Base-by-base conservation (phyloP, 2,888 invertebrate genomes). In the Chymomyza fuscimana region DNA sequence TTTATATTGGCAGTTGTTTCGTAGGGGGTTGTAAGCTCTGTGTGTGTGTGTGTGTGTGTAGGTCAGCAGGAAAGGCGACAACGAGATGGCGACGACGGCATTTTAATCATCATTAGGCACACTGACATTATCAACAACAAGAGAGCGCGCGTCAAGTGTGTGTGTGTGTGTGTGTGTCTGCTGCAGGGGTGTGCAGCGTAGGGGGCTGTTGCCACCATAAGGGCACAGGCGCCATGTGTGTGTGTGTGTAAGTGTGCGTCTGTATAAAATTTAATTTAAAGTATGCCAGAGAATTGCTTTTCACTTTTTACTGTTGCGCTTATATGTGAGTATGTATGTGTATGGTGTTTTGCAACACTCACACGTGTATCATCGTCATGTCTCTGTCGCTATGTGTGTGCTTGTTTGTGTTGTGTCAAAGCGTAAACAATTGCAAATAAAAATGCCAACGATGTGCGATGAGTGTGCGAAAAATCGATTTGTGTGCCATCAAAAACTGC, bases 391-490 rank as follows among this genome's bases (percentile, higher is more conserved):
- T 7, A 19, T 10, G 10, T 61, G n/a, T 68, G 60, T 69, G 71
- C 69, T 60, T 29, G 66, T 69, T 75, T 60, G 70, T 77, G 78
- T 87, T 79, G 78, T 87, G 78, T 72, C 84, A 85, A 85, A 86
- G 88, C 83, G 84, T 87, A 85, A 85, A 85, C 84, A 85, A 85
- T 85, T 85, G 83, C 84, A 83, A 84, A 86, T 79, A 80, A 77
- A 32, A 73, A 81, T 36, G 65, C 73, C 68, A 79, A 73, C 15
- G 16, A 16, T 61, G 36, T 61, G 19, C 73, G 77, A 78, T 82
- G 86, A 83, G 75, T 86, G 84, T 82, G 82, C 84, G 86, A 82
- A 82, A 84, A 84, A 84, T 84, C 84, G 84, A 84, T 84, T 84
- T 86, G 83, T 81, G 82, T 85, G 82, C 77, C 82, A 84, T 86